Conservation (phyloP, 2,113 vertebrate genomes). For the Climacteris rufus region DNA sequence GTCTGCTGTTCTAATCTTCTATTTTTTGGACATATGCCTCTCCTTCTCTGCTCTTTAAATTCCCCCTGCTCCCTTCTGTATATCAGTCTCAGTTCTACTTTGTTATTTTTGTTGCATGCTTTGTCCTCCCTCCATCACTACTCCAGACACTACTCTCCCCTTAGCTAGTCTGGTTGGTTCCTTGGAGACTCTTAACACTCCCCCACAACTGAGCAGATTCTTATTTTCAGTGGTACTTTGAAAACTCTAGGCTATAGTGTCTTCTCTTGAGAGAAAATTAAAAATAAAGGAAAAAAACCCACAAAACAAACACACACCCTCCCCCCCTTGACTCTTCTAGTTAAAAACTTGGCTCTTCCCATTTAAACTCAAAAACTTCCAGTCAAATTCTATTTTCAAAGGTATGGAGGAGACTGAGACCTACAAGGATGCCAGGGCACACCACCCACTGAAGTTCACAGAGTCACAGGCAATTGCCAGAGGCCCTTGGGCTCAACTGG, state of each 20-base stretch:
- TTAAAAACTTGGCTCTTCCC: too few relatives aligned
- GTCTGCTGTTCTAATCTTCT: neutral
- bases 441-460: fast-evolving
- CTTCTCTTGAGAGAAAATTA: conserved; percentile 21
- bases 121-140: neutral
- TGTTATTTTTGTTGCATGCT: conserved; percentile 43
- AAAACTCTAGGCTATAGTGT: conserved; percentile 39
- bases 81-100: neutral
- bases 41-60: conserved; percentile 20
- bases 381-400: neutral
- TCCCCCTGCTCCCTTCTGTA: conserved; percentile 1
- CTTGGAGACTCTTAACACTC: neutral
- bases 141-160: conserved; percentile 23
- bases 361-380: neutral
- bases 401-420: neutral
- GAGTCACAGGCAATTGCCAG: neutral
- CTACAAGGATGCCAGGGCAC: neutral
- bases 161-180: conserved; percentile 7
- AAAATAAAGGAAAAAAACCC: neutral
- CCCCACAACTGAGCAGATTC: conserved; percentile 8
- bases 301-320: neutral
- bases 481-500: neutral
- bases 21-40: neutral
- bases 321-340: too few relatives aligned
- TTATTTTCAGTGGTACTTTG: conserved; percentile 23